A percentile compares a stretch with the other conserved stretches of the same genome.
Conservation (phyloP, 2,797 vertebrate genomes). For the Enoplosus armatus region DNA sequence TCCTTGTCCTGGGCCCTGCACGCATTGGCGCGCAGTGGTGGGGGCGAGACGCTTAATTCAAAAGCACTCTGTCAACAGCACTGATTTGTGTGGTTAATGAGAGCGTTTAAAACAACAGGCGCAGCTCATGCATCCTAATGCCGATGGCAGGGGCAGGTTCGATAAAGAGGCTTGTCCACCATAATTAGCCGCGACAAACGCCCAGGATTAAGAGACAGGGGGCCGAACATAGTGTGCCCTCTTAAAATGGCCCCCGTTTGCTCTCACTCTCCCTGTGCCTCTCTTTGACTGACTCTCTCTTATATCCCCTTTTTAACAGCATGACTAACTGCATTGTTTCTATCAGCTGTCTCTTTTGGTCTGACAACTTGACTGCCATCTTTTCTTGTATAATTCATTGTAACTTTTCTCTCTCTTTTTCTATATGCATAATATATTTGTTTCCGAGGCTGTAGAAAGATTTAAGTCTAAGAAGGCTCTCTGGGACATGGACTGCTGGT, state of each 20-base stretch:
- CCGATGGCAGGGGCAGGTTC: constrained; percentile 96
- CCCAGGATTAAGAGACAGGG: constrained; percentile 89
- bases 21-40: constrained; percentile 80
- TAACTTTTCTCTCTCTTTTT: constrained; percentile 13
- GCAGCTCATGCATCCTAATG: constrained; percentile 99
- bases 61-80: constrained; percentile 99
- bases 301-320: constrained; percentile 42
- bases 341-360: constrained; percentile 44
- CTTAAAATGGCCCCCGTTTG: constrained; percentile 72
- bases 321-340: constrained; percentile 49
- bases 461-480: constrained; percentile 24
- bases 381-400: constrained; percentile 47
- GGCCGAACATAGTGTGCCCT: constrained; percentile 65
- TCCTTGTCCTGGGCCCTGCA: constrained; percentile 99
- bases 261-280: constrained; percentile 46
- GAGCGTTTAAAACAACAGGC: constrained; percentile 99
- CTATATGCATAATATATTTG: constrained; percentile 41
- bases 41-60: constrained; percentile 99
- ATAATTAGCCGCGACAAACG: constrained; percentile 98
- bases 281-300: constrained; percentile 52
- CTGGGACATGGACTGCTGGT: constrained; percentile 23
- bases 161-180: constrained; percentile 99
- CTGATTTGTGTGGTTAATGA: constrained; percentile 99
- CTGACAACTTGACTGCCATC: constrained; percentile 51
- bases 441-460: constrained; percentile 27